These are phyloP conservation scores for Mormyrops boulengeri DNA, from an alignment of 2,797 vertebrate genomes.

Conservation along the genomic window DNA sequence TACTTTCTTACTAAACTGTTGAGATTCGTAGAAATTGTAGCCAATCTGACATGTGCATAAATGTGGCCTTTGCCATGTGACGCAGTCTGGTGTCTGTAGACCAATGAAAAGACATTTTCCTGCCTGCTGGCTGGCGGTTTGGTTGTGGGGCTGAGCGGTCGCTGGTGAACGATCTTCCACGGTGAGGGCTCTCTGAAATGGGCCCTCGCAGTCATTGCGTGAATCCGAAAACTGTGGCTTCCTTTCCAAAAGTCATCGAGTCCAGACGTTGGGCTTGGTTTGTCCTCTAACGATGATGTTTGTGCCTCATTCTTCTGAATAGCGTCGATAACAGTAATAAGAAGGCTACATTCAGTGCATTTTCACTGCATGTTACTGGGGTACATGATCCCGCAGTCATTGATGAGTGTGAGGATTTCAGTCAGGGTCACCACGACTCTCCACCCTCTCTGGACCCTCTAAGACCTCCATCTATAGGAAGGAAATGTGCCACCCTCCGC, in stretches of 20 bases:
- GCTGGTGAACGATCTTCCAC: slow-evolving; percentile 43
- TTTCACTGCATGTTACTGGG: neutral
- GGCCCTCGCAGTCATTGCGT: slow-evolving; percentile 21
- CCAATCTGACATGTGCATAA: neutral
- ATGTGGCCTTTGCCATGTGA: neutral
- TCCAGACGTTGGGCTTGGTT: neutral
- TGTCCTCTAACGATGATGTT: neutral
- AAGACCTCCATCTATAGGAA: slow-evolving; percentile 55
- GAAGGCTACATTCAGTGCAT: neutral
- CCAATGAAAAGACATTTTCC: neutral
- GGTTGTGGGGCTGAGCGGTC: neutral
- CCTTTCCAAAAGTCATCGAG: neutral
- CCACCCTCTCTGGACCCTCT: slow-evolving; percentile 36
- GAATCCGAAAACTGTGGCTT: neutral
- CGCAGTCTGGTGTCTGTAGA: neutral
- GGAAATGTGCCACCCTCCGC: slow-evolving; percentile 32
- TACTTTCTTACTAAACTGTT: neutral
- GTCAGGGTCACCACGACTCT: slow-evolving; percentile 54
- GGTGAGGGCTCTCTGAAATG: slow-evolving; percentile 30
- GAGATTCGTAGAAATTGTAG: neutral
- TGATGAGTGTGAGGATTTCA: slow-evolving; percentile 58
- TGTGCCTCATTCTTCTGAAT: neutral
- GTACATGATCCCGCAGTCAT: slow-evolving; percentile 31
- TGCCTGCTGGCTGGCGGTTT: slow-evolving; percentile 35
- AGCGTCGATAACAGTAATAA: neutral